Evolutionary conservation across 2,113 vertebrate species (phyloP).

Genomic region (Alethe castanea): DNA sequence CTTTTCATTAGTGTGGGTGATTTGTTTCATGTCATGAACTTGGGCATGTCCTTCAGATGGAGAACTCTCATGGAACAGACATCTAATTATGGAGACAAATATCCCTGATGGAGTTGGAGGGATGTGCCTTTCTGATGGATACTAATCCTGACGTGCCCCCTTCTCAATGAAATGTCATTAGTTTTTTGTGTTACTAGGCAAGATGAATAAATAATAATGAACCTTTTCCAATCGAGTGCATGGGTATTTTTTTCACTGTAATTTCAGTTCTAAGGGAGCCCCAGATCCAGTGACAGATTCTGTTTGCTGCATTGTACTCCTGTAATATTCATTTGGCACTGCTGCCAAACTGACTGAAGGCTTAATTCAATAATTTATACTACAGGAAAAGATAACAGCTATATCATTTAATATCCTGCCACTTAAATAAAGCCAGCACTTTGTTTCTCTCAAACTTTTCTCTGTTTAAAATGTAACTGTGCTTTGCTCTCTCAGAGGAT

Average conservation of each 20-base stretch:
- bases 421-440: slow-evolving; percentile 27
- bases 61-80: neutral
- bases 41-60: slow-evolving; percentile 25
- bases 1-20: neutral
- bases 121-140: slow-evolving; percentile 12
- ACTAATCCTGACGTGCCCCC: neutral
- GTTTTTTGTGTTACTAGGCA: neutral
- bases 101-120: neutral
- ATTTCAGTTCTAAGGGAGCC: slow-evolving; percentile 33
- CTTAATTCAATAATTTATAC: slow-evolving; percentile 58
- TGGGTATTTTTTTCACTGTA: slow-evolving; percentile 6
- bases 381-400: slow-evolving; percentile 41
- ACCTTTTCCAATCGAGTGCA: slow-evolving; percentile 14
- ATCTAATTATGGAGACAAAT: slow-evolving; percentile 43
- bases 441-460: neutral
- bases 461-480: neutral
- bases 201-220: slow-evolving; percentile 62
- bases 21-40: slow-evolving; percentile 20
- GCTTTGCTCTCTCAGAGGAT: neutral
- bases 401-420: slow-evolving; percentile 53
- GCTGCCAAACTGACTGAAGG: slow-evolving; percentile 44
- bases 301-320: slow-evolving; percentile 22
- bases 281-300: slow-evolving; percentile 11
- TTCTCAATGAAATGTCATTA: slow-evolving; percentile 28
- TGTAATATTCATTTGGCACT: slow-evolving; percentile 29